Evolutionary conservation across 35 echinoderm and acorn worm genomes (phyloP), one percentile per base, ranked within the genome.

Genomic region (Stichopus chloronotus): DNA sequence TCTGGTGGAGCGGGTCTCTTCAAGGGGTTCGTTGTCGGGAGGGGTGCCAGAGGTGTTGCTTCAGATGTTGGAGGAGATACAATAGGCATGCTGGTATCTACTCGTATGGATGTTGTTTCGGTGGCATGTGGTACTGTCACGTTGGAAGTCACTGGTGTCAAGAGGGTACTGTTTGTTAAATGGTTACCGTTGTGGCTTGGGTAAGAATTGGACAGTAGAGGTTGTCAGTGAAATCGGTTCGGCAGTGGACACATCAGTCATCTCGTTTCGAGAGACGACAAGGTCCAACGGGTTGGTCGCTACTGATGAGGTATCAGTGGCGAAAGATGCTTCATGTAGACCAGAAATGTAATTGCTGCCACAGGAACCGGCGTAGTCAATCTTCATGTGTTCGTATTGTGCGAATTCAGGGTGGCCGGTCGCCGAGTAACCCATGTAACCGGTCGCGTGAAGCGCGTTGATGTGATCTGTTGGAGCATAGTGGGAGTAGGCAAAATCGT

Each of bases 1-100:
- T 94, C 94, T 6, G 96, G 96, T 13, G 96, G 94, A 19, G 90
- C 90, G 8, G 91, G 90, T 43, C 96, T 25, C 61, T 97, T 97
- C 14, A 95, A 25, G 13, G 93, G 90, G 7, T 68, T 43, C 3
- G 43, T 43, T 30, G 59, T 74, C 57, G 72, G 63, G 21, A 22
- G 14, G 17, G 57, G 23, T 74, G 69, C 4, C 30, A 84, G 16
- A 5, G 25, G 8, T 58, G 58, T 71, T 10, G 53, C 10, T 4
- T 17, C 57, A 53, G 69, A 59, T 55, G 76, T 13, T 7, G 86
- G 76, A 78, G 54, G 7, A 12, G 23, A 59, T 25, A 84, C 59
- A 24, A 16, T 17, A 24, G 56, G 19, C 43, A 76, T 60, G 78
- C 25, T 94, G 63, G 7, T 81, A 23, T 77, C 14, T 55, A 10